Conservation (phyloP, 2,888 invertebrate species). For the Scrobipalpa atriplicella region DNA sequence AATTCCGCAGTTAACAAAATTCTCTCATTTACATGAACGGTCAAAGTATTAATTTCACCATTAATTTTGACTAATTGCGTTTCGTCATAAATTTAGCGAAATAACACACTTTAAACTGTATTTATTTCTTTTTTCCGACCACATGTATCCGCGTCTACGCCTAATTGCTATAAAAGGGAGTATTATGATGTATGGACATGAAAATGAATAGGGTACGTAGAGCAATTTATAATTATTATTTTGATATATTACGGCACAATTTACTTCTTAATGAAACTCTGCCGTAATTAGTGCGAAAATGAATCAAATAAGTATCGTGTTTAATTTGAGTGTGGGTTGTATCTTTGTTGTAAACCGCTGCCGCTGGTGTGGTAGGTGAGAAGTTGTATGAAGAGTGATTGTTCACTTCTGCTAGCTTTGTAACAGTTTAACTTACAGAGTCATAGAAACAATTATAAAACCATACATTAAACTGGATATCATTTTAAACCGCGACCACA, state of each 20-base stretch:
- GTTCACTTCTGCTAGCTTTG: slow-evolving; percentile 8
- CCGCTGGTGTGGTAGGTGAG: neutral
- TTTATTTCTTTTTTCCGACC: slow-evolving; percentile 65
- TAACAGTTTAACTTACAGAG: too few species aligned
- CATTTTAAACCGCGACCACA: too few species aligned
- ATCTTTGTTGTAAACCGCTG: slow-evolving; percentile 32
- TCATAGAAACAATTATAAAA: neutral
- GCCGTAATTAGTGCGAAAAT: slow-evolving; percentile 43
- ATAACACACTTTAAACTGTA: slow-evolving; percentile 74
- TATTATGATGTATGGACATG: slow-evolving; percentile 69
- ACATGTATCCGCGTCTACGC: slow-evolving; percentile 61
- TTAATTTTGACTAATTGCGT: slow-evolving; percentile 79
- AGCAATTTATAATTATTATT: slow-evolving; percentile 59
- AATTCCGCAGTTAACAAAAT: slow-evolving; percentile 65
- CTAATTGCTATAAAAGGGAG: slow-evolving; percentile 70
- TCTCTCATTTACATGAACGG: slow-evolving; percentile 75
- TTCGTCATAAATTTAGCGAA: slow-evolving; percentile 68
- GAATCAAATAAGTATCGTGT: slow-evolving; percentile 36
- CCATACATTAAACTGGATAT: too few species aligned
- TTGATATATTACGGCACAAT: slow-evolving; percentile 50
- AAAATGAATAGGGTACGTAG: slow-evolving; percentile 61
- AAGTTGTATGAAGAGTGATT: slow-evolving; percentile 7
- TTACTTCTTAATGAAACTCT: slow-evolving; percentile 46
- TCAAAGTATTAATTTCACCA: slow-evolving; percentile 81
- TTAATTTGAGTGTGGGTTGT: slow-evolving; percentile 31